Evolutionary conservation across 2,888 invertebrate genomes (phyloP).

Genomic region (Eupeodes latifasciatus): DNA sequence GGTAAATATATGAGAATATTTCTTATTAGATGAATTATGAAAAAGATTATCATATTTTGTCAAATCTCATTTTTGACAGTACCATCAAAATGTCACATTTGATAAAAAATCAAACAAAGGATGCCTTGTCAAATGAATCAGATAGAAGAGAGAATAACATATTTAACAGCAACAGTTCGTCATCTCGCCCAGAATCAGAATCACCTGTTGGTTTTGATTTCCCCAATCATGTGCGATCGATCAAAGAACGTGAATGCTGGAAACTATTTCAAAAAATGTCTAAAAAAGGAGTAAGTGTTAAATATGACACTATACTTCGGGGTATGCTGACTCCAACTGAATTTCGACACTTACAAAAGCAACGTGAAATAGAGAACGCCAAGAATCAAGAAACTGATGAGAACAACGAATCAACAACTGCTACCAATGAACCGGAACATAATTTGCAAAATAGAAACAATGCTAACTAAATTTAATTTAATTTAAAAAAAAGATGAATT

Average conservation of each 20-base stretch:
- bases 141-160: slow-evolving; percentile 78
- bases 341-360: slow-evolving; percentile 87
- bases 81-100: slow-evolving; percentile 62
- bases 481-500: not conserved
- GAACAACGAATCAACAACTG: slow-evolving; percentile 35
- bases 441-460: slow-evolving; percentile 5
- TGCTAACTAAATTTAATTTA: not conserved
- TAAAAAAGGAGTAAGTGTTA: slow-evolving; percentile 88
- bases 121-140: slow-evolving; percentile 72
- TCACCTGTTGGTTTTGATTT: slow-evolving; percentile 79
- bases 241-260: slow-evolving; percentile 88
- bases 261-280: slow-evolving; percentile 88
- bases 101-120: slow-evolving; percentile 44
- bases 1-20: slow-evolving; percentile 44
- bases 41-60: not conserved
- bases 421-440: slow-evolving; percentile 17
- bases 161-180: slow-evolving; percentile 10
- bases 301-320: slow-evolving; percentile 88
- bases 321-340: slow-evolving; percentile 90
- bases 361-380: slow-evolving; percentile 81
- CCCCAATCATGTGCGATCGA: slow-evolving; percentile 85
- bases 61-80: slow-evolving; percentile 20
- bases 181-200: slow-evolving; percentile 24
- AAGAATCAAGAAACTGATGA: slow-evolving; percentile 80
- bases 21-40: too few species aligned